Conservation (phyloP, 2,113 vertebrate genomes). For the Irena cyanogastra region DNA sequence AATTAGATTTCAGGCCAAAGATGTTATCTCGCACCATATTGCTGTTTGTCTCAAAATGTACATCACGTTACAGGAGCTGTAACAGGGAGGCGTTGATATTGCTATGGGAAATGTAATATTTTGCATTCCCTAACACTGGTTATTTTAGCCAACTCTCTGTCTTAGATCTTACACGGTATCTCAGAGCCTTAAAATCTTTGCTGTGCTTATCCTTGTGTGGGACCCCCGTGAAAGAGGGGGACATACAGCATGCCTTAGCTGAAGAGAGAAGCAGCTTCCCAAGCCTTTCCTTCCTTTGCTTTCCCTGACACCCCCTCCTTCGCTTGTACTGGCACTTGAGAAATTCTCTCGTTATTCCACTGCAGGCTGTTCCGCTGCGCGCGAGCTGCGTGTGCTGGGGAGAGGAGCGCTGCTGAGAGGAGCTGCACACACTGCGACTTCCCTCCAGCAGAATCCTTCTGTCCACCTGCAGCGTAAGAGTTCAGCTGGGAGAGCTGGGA, state of each 20-base stretch:
- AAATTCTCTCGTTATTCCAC: constrained; percentile 16
- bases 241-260: not conserved
- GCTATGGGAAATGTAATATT: constrained; percentile 20
- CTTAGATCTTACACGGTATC: not conserved
- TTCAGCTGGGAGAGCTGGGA: not conserved
- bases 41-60: not conserved
- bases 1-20: not conserved
- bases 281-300: not conserved
- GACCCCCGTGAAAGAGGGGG: not conserved
- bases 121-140: not conserved
- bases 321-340: constrained; percentile 1
- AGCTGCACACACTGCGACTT: constrained; percentile 1
- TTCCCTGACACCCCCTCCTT: constrained; percentile 23
- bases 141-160: not conserved
- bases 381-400: not conserved
- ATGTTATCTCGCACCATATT: not conserved
- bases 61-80: not conserved
- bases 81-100: not conserved
- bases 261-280: not conserved
- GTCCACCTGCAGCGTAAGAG: not conserved
- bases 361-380: not conserved
- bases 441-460: not conserved
- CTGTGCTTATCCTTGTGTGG: not conserved
- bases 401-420: constrained; percentile 6
- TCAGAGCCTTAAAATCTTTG: not conserved